Evolutionary conservation across 2,113 vertebrate species (phyloP).

Genomic region (Tamias sibiricus): DNA sequence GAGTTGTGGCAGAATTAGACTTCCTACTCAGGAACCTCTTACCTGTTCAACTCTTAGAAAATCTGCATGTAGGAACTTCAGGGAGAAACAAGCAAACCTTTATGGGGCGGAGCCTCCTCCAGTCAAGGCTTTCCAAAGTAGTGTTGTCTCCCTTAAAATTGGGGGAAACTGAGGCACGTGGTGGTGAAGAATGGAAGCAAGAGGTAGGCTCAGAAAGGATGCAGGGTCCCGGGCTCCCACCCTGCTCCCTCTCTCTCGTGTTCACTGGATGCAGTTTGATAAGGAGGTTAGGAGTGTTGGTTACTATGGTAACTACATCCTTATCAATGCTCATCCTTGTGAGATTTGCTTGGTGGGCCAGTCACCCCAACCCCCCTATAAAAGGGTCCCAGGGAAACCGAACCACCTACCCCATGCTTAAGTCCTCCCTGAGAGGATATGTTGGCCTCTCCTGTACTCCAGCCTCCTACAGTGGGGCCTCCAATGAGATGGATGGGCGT

Average conservation of each 20-base stretch:
- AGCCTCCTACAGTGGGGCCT: not conserved
- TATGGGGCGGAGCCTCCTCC: not conserved
- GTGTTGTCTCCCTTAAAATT: not conserved
- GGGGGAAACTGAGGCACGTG: not conserved
- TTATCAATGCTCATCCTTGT: not conserved
- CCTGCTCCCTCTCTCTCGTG: not conserved
- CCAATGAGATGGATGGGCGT: not conserved
- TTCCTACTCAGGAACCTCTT: not conserved
- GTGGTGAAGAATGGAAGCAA: not conserved
- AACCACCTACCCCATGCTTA: not conserved
- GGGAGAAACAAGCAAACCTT: not conserved
- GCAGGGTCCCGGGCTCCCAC: not conserved
- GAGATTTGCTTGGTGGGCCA: not conserved
- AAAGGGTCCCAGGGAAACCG: constrained; percentile 10
- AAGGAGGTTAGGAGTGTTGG: not conserved
- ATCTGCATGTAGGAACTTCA: not conserved
- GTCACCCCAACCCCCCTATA: not conserved
- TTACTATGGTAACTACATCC: constrained; percentile 54
- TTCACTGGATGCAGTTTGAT: not conserved
- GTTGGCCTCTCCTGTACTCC: not conserved
- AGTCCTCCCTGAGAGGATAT: not conserved
- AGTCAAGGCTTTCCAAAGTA: not conserved
- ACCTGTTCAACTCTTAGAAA: not conserved
- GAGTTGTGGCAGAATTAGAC: not conserved
- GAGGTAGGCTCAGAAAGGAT: not conserved